A percentile compares a stretch with the other conserved stretches of the same genome.
phyloP scores from a whole-genome alignment of 2,888 invertebrate genomes.

The Luffia ferchaultella region DNA sequence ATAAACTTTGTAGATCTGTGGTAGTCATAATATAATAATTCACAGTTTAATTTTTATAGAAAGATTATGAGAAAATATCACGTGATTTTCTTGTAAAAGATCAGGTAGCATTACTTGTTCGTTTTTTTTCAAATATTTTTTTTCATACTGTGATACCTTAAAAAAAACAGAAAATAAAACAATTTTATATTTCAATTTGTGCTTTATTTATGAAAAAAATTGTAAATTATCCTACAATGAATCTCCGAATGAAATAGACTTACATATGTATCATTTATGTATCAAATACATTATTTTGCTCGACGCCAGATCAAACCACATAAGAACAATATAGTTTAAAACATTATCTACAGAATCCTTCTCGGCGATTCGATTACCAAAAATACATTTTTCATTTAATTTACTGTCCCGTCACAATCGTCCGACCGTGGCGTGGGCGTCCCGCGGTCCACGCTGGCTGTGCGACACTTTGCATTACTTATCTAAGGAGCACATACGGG shows the following conservation, averaged over 20 bases:
- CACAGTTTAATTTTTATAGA: too few species aligned
- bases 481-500: slow-evolving; percentile 6
- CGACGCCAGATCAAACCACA: slow-evolving; percentile 65
- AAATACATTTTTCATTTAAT: slow-evolving; percentile 54
- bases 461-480: background rate
- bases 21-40: too few species aligned
- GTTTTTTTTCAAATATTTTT: too few species aligned
- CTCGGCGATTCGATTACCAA: slow-evolving; percentile 63
- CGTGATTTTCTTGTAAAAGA: too few species aligned
- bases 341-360: slow-evolving; percentile 65
- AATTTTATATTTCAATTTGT: slow-evolving; percentile 60
- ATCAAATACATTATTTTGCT: slow-evolving; percentile 65
- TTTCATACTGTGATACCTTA: background rate
- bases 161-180: slow-evolving; percentile 33
- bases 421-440: slow-evolving; percentile 17
- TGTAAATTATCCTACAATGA: slow-evolving; percentile 73
- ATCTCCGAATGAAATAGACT: slow-evolving; percentile 69
- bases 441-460: slow-evolving; percentile 10
- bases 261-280: slow-evolving; percentile 61
- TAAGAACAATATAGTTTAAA: slow-evolving; percentile 64
- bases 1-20: too few species aligned
- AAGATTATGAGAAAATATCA: too few species aligned
- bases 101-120: too few species aligned
- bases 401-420: slow-evolving; percentile 9
- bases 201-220: slow-evolving; percentile 75